Evolutionary conservation across 1,140 invertebrate species (phyloP).

Genomic region (Aphidius gifuensis): DNA sequence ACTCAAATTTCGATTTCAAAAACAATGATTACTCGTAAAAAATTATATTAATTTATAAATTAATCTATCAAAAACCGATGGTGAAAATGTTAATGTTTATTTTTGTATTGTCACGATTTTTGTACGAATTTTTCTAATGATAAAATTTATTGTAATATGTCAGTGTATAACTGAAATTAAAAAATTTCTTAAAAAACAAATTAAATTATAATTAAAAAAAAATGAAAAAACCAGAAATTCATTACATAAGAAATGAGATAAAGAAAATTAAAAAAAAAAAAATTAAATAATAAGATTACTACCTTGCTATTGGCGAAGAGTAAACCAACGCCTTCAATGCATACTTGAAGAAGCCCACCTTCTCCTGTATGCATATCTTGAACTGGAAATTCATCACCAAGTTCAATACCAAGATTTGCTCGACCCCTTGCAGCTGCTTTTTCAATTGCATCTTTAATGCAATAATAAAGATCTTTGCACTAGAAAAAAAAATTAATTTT

Average conservation of each 20-base stretch:
- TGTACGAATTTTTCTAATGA: no score
- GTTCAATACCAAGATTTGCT: conserved; percentile 69
- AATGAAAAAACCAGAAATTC: conserved; percentile 24
- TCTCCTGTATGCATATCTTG: conserved; percentile 95
- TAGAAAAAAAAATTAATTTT: conserved; percentile 45
- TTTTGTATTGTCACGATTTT: no score
- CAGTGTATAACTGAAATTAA: conserved; percentile 55
- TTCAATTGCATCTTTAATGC: conserved; percentile 98
- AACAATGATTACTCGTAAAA: no score
- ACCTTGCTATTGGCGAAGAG: conserved; percentile 99
- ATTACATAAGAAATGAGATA: conserved; percentile 29
- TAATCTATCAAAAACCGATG: no score
- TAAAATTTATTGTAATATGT: conserved; percentile 51
- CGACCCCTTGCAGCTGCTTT: conserved; percentile 82
- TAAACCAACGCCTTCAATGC: conserved; percentile 97
- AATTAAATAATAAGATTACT: conserved; percentile 34
- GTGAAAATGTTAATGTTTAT: no score
- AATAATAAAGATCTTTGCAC: conserved; percentile 98
- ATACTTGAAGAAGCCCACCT: conserved; percentile 96
- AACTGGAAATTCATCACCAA: conserved; percentile 98
- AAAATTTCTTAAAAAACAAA: conserved; percentile 11
- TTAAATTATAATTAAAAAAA: conserved; percentile 19
- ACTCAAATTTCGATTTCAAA: no score
- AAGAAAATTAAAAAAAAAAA: conserved; percentile 7
- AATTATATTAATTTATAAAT: no score